Evolutionary conservation across 2,113 vertebrate species (phyloP), one percentile per base, ranked within the genome.

Genomic region (Piaya cayana): DNA sequence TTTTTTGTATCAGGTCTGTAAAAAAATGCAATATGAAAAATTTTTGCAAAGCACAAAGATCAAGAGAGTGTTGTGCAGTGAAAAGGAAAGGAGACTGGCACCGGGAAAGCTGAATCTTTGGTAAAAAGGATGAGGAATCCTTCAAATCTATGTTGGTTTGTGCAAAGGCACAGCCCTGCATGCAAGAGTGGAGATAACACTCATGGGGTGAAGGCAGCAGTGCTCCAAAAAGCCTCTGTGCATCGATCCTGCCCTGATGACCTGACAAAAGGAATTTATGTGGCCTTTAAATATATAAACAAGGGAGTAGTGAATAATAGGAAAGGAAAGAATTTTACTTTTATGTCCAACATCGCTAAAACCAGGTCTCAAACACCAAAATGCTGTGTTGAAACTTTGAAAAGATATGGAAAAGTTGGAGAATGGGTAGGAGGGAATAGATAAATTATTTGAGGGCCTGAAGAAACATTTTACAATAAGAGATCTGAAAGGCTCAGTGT

Each of bases 161-260:
- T 6, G 29, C 36, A 32, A 65, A 64, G 67, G 42, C 90, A 42
- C 14, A 42, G 72, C 78, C 67, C 82, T 49, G 63, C 7, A 12
- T 4, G 4, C 34, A 12, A 47, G 37, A 45, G 47, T 4, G 3
- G 1, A 0, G 75, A 53, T 18, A 60, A n/a, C 0, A 0, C 34
- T 68, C n/a, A 0, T 0, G 36, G 74, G 49, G 13, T 34, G 71
- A 50, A 30, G 71, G 43, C 21, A 88, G 32, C 68, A 67, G 71
- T 4, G 52, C 71, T 47, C 85, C 5, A 1, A 76, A 74, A 58
- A 69, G 21, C 58, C 42, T 70, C 64, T 59, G 43, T 14, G 3
- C 69, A 45, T 87, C 4, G 9, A 78, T 86, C 42, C 80, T 12
- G 2, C 68, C 6, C 34, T 4, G 2, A 83, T 50, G 76, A 26